Evolutionary conservation across 2,888 invertebrate genomes (phyloP).

Genomic region (Liodrosophila aerea): DNA sequence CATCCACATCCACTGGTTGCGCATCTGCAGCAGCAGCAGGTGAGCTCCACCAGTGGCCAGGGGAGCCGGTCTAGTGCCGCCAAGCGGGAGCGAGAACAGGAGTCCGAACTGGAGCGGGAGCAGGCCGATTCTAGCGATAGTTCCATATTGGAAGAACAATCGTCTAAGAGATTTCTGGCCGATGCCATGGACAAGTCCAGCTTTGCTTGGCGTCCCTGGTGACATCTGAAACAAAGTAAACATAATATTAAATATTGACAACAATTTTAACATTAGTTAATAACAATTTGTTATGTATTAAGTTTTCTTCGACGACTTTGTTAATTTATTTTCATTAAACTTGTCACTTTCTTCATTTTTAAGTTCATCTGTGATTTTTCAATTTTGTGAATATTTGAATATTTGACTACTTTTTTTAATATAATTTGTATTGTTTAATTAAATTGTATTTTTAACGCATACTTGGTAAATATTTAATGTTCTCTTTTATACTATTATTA

Average conservation of each 20-base stretch:
- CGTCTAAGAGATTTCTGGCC: conserved; percentile 68
- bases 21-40: conserved; percentile 79
- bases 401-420: conserved; percentile 61
- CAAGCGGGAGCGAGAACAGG: conserved; percentile 50
- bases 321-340: conserved; percentile 50
- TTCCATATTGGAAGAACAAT: conserved; percentile 68
- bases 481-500: conserved; percentile 3
- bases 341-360: conserved; percentile 62
- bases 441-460: not conserved
- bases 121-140: conserved; percentile 74
- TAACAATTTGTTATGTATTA: conserved; percentile 41
- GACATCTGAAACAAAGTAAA: conserved; percentile 16
- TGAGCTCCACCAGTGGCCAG: conserved; percentile 74
- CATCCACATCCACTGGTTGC: conserved; percentile 61
- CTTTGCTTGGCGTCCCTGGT: conserved; percentile 85
- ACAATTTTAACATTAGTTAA: not conserved
- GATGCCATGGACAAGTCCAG: conserved; percentile 80
- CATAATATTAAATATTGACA: not conserved
- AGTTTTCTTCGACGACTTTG: conserved; percentile 50
- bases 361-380: conserved; percentile 77
- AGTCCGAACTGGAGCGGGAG: conserved; percentile 28
- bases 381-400: conserved; percentile 57
- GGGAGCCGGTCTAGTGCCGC: conserved; percentile 11
- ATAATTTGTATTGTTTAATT: not conserved
- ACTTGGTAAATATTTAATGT: not conserved